phyloP scores from a whole-genome alignment of 2,797 vertebrate species.

The Okamejei kenojei region DNA sequence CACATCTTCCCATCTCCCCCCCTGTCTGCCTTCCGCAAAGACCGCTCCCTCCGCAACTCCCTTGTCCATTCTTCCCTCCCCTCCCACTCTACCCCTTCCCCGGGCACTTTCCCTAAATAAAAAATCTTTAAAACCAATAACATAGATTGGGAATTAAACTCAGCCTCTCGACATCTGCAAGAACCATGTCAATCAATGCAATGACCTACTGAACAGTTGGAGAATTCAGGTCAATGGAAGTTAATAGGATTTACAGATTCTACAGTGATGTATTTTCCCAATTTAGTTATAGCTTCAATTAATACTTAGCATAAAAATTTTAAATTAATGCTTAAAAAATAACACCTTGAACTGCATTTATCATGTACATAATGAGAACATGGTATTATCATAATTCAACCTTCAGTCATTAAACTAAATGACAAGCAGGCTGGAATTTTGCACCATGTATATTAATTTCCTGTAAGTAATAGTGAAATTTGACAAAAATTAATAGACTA shows the following conservation, averaged over 20 bases:
- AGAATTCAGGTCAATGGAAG: background rate
- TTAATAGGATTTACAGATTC: background rate
- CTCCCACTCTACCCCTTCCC: too few species aligned
- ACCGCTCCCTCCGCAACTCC: too few species aligned
- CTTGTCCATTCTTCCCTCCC: too few species aligned
- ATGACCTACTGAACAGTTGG: background rate
- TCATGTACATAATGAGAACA: background rate
- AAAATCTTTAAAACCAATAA: too few species aligned
- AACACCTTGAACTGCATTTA: background rate
- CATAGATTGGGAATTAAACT: background rate
- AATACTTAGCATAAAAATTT: background rate
- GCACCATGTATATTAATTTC: background rate
- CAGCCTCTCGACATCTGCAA: background rate
- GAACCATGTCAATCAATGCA: background rate
- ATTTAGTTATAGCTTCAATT: background rate
- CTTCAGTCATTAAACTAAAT: background rate
- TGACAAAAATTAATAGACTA: background rate
- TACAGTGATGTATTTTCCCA: background rate
- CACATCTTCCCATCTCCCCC: too few species aligned
- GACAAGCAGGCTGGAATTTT: background rate
- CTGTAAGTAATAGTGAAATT: background rate
- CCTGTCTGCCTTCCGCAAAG: too few species aligned
- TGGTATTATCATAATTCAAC: background rate
- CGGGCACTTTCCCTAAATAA: too few species aligned
- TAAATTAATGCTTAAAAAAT: background rate